Evolutionary conservation across 2,797 vertebrate genomes (phyloP).

Genomic region (Scolopax rusticola): DNA sequence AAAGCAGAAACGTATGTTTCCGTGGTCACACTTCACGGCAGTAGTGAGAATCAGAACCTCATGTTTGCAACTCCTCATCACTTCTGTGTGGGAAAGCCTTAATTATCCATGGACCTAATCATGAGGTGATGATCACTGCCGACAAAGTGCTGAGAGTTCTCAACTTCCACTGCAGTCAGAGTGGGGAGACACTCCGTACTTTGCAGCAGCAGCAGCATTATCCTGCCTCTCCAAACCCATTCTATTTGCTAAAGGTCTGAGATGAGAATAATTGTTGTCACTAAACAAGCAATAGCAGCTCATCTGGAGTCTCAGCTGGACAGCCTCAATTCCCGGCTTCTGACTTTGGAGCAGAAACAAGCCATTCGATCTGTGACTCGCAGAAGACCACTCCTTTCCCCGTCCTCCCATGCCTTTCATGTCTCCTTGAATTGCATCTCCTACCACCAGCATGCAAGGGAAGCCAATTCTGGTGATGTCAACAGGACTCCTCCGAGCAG

Average conservation of each 20-base stretch:
- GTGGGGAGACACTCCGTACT: accelerated
- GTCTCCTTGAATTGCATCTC: neutral
- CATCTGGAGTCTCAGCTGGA: neutral
- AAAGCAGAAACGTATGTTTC: neutral
- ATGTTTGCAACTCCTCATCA: constrained; percentile 20
- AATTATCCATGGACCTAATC: neutral
- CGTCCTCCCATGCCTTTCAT: neutral
- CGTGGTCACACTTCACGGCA: neutral
- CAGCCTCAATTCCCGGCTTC: neutral
- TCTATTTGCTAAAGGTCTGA: neutral
- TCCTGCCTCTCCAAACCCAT: neutral
- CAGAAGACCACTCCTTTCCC: neutral
- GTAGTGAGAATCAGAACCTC: constrained; percentile 40
- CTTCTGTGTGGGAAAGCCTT: constrained; percentile 1
- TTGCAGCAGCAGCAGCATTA: neutral
- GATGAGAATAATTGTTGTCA: neutral
- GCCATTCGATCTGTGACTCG: neutral
- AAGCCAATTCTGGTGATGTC: neutral
- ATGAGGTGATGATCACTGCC: neutral
- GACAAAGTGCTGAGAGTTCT: constrained; percentile 1
- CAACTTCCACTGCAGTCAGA: neutral
- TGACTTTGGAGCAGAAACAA: neutral
- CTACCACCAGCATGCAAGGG: accelerated
- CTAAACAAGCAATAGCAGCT: neutral
- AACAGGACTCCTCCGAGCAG: neutral